These are phyloP conservation scores for Drosophila malerkotliana DNA, from an alignment of 1,140 invertebrate genomes.

Conservation along the genomic window DNA sequence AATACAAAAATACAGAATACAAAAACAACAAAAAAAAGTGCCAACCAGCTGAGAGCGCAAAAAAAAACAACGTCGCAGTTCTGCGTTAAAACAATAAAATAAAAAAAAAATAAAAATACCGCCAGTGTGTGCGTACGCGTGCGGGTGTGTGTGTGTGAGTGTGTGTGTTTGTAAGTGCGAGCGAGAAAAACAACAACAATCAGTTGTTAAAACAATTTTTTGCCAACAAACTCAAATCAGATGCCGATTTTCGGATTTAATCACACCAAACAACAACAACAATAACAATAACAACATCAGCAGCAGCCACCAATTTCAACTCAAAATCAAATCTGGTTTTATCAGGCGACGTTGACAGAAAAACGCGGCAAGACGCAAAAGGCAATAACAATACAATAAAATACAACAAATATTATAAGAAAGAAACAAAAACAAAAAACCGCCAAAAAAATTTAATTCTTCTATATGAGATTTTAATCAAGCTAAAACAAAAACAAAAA, in stretches of 20 bases:
- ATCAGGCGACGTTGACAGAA: conserved; percentile 48
- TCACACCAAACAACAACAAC: conserved; percentile 30
- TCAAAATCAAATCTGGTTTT: conserved; percentile 79
- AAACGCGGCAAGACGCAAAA: conserved; percentile 24
- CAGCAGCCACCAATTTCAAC: conserved; percentile 15
- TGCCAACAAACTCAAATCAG: conserved; percentile 60
- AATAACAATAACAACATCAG: conserved; percentile 19
- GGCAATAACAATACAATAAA: conserved; percentile 2
- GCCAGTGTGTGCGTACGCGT: conserved; percentile 36
- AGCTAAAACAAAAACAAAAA: conserved; percentile 14
- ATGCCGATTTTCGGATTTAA: conserved; percentile 71
- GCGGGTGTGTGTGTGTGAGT: conserved; percentile 27
- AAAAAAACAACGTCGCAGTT: conserved; percentile 76
- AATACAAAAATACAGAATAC: conserved; percentile 14
- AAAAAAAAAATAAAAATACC: conserved; percentile 14
- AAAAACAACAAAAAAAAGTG: conserved; percentile 44
- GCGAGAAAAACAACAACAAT: conserved; percentile 49
- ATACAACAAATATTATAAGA: conserved; percentile 2
- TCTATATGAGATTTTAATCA: conserved; percentile 55
- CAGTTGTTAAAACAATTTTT: conserved; percentile 44
- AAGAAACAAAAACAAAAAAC: conserved; percentile 24
- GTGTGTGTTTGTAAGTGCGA: conserved; percentile 39
- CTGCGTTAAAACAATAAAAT: conserved; percentile 75
- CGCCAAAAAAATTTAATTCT: conserved; percentile 51
- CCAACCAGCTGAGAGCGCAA: conserved; percentile 67